Conservation (phyloP, 2,113 vertebrate genomes). For the Shinisaurus crocodilurus region DNA sequence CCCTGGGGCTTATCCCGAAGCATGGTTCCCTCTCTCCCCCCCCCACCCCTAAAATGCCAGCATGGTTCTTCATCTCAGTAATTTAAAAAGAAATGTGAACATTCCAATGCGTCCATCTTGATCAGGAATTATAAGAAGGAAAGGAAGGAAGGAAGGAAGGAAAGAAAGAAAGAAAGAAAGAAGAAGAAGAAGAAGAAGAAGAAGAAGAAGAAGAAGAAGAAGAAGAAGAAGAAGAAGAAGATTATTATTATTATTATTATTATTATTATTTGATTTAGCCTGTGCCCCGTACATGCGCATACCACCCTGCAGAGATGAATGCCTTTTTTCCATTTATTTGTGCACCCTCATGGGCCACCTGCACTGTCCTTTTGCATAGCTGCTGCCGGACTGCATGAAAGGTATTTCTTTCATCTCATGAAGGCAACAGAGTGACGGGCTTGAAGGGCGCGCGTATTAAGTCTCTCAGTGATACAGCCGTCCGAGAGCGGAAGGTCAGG, state of each 20-base stretch:
- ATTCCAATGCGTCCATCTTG: slow-evolving; percentile 81
- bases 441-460: slow-evolving; percentile 80
- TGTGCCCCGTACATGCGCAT: slow-evolving; percentile 38
- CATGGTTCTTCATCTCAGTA: neutral
- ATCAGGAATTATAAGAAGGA: slow-evolving; percentile 30
- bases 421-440: slow-evolving; percentile 72
- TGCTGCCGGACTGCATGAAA: slow-evolving; percentile 77
- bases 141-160: too few relatives aligned
- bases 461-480: slow-evolving; percentile 74
- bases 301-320: slow-evolving; percentile 45
- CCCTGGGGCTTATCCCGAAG: slow-evolving; percentile 57
- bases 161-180: too few relatives aligned
- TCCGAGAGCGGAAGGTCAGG: slow-evolving; percentile 83
- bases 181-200: slow-evolving; percentile 52
- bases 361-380: slow-evolving; percentile 73
- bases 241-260: too few relatives aligned
- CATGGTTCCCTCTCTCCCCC: neutral
- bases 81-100: slow-evolving; percentile 39
- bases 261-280: too few relatives aligned
- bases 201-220: too few relatives aligned
- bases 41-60: neutral
- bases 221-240: too few relatives aligned
- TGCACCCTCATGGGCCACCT: slow-evolving; percentile 70
- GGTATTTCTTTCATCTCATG: slow-evolving; percentile 80
- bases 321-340: slow-evolving; percentile 43